A percentile compares a stretch with the other conserved stretches of the same genome.
Conservation (phyloP, 2,888 invertebrate species). For the Syrista parreyssii region DNA sequence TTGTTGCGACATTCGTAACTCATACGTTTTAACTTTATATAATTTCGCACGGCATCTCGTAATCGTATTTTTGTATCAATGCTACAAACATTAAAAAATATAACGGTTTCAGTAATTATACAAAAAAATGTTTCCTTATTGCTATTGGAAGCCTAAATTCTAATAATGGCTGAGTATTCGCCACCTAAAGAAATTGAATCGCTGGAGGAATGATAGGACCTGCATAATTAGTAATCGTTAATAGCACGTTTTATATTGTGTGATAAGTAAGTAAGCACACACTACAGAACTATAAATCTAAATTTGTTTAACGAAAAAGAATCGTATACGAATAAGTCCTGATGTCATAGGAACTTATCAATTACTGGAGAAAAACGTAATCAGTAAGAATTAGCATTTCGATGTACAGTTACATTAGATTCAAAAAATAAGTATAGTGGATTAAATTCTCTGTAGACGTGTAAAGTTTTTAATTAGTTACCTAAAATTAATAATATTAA, state of each 20-base stretch:
- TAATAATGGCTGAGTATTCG: not conserved
- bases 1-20: not conserved
- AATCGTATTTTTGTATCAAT: not conserved
- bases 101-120: not conserved
- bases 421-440: not conserved
- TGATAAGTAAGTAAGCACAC: not conserved
- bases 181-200: not conserved
- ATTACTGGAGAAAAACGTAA: not conserved
- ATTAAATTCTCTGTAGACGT: not conserved
- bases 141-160: not conserved
- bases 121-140: not conserved
- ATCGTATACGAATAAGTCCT: not conserved
- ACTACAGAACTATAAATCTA: not conserved
- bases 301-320: not conserved
- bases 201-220: too few species aligned
- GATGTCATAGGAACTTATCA: not conserved
- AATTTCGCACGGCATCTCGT: not conserved
- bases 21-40: not conserved
- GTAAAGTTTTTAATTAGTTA: not conserved
- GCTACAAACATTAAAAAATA: not conserved
- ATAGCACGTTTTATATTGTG: not conserved
- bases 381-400: not conserved
- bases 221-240: not conserved
- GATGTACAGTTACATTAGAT: conserved; percentile 3
- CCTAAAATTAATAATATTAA: not conserved